These are phyloP conservation scores for Coecobrya sp. DNA, from an alignment of 2,888 invertebrate genomes.

Conservation along the genomic window DNA sequence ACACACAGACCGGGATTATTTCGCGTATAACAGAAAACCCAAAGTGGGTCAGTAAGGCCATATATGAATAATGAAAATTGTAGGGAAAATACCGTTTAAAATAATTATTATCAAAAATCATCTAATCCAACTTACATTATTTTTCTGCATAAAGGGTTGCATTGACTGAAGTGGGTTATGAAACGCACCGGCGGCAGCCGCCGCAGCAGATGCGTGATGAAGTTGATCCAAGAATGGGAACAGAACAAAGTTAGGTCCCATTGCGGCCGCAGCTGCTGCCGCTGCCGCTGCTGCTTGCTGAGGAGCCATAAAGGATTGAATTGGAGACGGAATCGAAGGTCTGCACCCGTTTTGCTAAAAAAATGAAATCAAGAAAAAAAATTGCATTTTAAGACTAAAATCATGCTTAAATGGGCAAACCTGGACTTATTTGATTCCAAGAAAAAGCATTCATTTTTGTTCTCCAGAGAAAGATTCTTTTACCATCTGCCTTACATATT, in stretches of 20 bases:
- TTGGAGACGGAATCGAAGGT: constrained; percentile 85
- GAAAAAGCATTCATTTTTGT: constrained; percentile 4
- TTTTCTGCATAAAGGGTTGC: constrained; percentile 86
- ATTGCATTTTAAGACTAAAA: constrained; percentile 47
- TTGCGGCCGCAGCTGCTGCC: constrained; percentile 84
- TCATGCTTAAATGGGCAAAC: neutral
- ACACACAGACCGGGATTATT: neutral
- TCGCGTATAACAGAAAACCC: no score
- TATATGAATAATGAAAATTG: no score
- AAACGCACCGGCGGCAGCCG: constrained; percentile 84
- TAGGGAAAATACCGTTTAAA: neutral
- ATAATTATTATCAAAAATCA: no score
- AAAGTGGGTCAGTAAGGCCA: constrained; percentile 53
- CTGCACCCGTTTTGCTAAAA: constrained; percentile 85
- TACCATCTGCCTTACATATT: constrained; percentile 52
- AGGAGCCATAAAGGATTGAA: constrained; percentile 84
- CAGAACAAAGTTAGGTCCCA: constrained; percentile 86
- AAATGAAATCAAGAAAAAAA: constrained; percentile 42
- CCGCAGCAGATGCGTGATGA: constrained; percentile 84
- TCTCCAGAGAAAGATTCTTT: no score
- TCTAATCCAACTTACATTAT: constrained; percentile 84
- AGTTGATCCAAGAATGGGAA: constrained; percentile 86
- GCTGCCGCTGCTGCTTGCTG: constrained; percentile 84
- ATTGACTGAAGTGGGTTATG: constrained; percentile 85
- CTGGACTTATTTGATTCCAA: neutral